A percentile compares a stretch with the other conserved stretches of the same genome.
phyloP scores from a whole-genome alignment of 2,888 invertebrate genomes.

The Xanthostigma xanthostigma region DNA sequence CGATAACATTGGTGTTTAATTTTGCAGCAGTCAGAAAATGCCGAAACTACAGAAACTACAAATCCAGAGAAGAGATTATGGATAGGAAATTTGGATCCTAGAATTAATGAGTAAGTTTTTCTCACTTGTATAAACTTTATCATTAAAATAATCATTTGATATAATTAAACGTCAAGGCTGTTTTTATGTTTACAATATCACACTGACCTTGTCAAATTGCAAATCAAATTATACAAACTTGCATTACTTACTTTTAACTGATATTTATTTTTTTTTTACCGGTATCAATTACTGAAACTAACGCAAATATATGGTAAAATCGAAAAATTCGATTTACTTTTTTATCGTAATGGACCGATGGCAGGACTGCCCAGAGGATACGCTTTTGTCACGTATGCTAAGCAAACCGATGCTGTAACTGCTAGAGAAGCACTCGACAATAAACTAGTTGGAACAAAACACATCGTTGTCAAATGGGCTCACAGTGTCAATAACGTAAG shows the following conservation, averaged over 20 bases:
- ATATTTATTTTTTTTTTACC: conserved; percentile 39
- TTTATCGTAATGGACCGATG: conserved; percentile 80
- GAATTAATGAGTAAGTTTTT: conserved; percentile 85
- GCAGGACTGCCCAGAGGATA: conserved; percentile 84
- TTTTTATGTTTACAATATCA: conserved; percentile 9
- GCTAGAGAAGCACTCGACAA: conserved; percentile 65
- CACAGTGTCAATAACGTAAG: conserved; percentile 53
- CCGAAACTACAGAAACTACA: too few species aligned
- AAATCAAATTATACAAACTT: conserved; percentile 9
- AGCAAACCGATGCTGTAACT: conserved; percentile 47
- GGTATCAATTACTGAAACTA: conserved; percentile 93
- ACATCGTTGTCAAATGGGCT: conserved; percentile 67
- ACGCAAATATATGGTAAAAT: conserved; percentile 86
- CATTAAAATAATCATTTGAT: conserved; percentile 7
- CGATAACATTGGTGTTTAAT: too few species aligned
- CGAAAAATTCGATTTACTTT: conserved; percentile 91
- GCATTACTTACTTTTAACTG: conserved; percentile 1
- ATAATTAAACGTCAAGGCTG: conserved; percentile 7
- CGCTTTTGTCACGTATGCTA: conserved; percentile 75
- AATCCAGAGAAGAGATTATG: conserved; percentile 54
- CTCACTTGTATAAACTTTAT: conserved; percentile 7
- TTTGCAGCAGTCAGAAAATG: too few species aligned
- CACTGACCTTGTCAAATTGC: neutral
- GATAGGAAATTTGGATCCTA: conserved; percentile 82
- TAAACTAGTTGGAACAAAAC: conserved; percentile 54